Evolutionary conservation across 2,888 invertebrate genomes (phyloP).

Genomic region (Nasonovia ribisnigri): DNA sequence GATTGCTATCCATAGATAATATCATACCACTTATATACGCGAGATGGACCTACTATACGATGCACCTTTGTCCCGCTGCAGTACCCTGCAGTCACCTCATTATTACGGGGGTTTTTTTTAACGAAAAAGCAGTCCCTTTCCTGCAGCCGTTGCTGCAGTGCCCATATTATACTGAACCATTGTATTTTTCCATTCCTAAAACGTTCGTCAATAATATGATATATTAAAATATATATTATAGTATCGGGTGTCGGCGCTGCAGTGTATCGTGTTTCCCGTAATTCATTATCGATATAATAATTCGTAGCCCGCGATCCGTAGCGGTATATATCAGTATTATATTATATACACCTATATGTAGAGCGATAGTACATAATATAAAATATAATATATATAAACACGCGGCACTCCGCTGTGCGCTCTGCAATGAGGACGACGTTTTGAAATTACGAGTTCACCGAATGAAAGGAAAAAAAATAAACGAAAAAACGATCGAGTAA

Average conservation of each 20-base stretch:
- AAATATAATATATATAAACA: background rate
- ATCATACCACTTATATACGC: background rate
- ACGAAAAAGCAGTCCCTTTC: background rate
- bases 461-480: background rate
- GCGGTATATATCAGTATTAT: background rate
- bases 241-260: conserved; percentile 15
- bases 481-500: background rate
- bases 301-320: background rate
- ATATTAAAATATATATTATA: background rate
- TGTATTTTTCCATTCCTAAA: background rate
- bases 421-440: background rate
- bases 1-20: background rate
- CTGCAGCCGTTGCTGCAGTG: no score
- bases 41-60: background rate
- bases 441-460: background rate
- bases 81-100: background rate
- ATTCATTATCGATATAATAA: conserved; percentile 28
- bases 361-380: background rate
- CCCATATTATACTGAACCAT: no score
- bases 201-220: conserved; percentile 26
- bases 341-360: background rate
- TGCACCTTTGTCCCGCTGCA: background rate
- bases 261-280: conserved; percentile 10
- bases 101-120: background rate
- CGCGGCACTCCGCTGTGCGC: background rate